Base-by-base conservation (phyloP, 2,113 vertebrate species). In the Potamarius usumacintae region DNA sequence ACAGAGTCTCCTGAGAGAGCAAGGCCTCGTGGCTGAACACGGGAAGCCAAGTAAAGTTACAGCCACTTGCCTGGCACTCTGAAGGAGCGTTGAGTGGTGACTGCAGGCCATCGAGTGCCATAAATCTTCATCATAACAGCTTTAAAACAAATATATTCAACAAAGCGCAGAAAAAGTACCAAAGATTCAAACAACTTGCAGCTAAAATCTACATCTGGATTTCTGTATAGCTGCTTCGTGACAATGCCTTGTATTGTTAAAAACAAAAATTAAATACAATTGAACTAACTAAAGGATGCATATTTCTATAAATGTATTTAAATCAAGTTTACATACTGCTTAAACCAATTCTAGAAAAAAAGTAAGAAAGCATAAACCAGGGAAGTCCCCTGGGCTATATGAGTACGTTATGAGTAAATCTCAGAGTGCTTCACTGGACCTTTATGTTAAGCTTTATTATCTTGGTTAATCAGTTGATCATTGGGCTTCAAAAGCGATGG, bases 41-140 rank as follows among this genome's bases (percentile, higher is more conserved):
- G 34, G 57, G 58, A 77, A 88, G 82, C 69, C 11, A 82, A 63
- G 82, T 90, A 65, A 82, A 77, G 87, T 90, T 88, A 82, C 85
- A 85, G 62, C 77, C 77, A 14, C 71, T 86, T 83, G 74, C 84
- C 57, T 86, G 87, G 58, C 82, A 69, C 87, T 85, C 77, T 7
- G 50, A 86, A 83, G n/a, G 55, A 84, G 80, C 42, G 53, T 71
- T 65, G 72, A 80, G 76, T 14, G 9, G 62, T 85, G 82, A 65
- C 86, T 27, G 67, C 5, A 18, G 85, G 88, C 77, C 82, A 60
- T 12, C 8, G 11, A 57, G 50, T 52, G 78, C 63, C 27, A 5
- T 4, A 17, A 15, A 42, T 82, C 57, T 34, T n/a, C 22, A n/a
- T 53, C 0, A 52, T 48, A 78, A 42, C 7, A 48, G 48, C 17